These are phyloP conservation scores for Sebastes umbrosus DNA, from an alignment of 2,797 vertebrate species.

Conservation along the genomic window DNA sequence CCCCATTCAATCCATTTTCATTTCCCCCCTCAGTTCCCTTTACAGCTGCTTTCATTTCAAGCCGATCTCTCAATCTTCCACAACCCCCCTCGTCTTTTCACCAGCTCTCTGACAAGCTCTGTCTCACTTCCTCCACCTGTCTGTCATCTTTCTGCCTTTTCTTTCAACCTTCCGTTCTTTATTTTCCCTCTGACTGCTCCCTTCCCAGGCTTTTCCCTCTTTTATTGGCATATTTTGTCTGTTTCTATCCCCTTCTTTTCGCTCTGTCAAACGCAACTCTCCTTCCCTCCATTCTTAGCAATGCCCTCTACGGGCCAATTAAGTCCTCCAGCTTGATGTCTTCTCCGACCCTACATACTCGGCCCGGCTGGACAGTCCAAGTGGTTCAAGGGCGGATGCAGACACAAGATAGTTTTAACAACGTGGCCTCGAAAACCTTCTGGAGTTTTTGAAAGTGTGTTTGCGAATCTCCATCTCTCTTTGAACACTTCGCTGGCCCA, in stretches of 20 bases:
- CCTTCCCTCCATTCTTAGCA: slow-evolving; percentile 12
- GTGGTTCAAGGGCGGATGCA: slow-evolving; percentile 50
- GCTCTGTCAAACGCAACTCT: slow-evolving; percentile 3
- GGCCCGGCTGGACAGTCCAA: slow-evolving; percentile 49
- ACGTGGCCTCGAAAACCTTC: slow-evolving; percentile 9
- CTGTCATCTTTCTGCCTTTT: slow-evolving; percentile 57
- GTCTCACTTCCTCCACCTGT: slow-evolving; percentile 67
- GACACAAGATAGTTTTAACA: slow-evolving; percentile 14
- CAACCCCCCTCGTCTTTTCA: slow-evolving; percentile 54
- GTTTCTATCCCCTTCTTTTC: background rate
- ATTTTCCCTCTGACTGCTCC: slow-evolving; percentile 24
- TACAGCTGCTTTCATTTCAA: slow-evolving; percentile 73
- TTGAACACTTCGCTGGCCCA: background rate
- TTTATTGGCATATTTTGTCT: slow-evolving; percentile 32
- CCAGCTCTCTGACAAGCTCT: slow-evolving; percentile 45
- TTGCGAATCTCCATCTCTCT: background rate
- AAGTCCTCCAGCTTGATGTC: slow-evolving; percentile 52
- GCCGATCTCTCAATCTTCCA: slow-evolving; percentile 71
- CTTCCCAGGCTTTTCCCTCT: background rate
- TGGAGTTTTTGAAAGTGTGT: slow-evolving; percentile 1
- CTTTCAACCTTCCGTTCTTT: slow-evolving; percentile 39
- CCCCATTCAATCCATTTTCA: slow-evolving; percentile 76
- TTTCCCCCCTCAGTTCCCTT: slow-evolving; percentile 70
- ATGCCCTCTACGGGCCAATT: slow-evolving; percentile 66
- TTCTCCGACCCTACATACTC: slow-evolving; percentile 33